Conservation (phyloP, 2,888 invertebrate genomes). For the Orchestes rusci region DNA sequence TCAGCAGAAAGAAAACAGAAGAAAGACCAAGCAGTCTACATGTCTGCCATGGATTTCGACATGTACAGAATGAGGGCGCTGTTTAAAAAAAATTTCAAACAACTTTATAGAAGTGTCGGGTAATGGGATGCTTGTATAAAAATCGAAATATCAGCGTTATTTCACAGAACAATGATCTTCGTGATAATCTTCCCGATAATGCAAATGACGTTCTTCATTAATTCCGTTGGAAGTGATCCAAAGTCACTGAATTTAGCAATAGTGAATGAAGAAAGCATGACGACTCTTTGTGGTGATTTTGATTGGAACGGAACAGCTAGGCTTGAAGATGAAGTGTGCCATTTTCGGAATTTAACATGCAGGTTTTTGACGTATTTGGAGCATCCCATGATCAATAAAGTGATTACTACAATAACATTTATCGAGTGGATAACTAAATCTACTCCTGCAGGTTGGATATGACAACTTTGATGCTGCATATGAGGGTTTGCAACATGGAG, state of each 20-base stretch:
- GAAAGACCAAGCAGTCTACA: conserved; percentile 3
- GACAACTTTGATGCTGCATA: conserved; percentile 48
- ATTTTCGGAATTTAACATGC: conserved; percentile 54
- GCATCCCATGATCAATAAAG: conserved; percentile 46
- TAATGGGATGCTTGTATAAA: conserved; percentile 13
- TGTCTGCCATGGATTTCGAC: conserved; percentile 20
- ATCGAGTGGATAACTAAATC: too few species aligned
- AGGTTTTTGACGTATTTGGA: conserved; percentile 54
- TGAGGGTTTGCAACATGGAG: conserved; percentile 48
- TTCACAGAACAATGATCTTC: conserved; percentile 75
- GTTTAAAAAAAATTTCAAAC: conserved; percentile 32
- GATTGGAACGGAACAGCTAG: conserved; percentile 22
- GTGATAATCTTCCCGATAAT: conserved; percentile 74
- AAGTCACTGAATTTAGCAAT: conserved; percentile 64
- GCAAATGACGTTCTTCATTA: conserved; percentile 71
- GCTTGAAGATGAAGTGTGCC: conserved; percentile 38
- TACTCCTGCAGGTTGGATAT: conserved; percentile 45
- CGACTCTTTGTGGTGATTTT: conserved; percentile 34
- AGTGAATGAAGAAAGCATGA: conserved; percentile 64
- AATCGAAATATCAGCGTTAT: too few species aligned
- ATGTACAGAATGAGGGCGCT: conserved; percentile 28
- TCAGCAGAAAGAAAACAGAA: not conserved
- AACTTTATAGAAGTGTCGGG: conserved; percentile 32
- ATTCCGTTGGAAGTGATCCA: conserved; percentile 73
- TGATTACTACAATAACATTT: too few species aligned